Conservation (phyloP, 2,113 vertebrate species). For the Oryzias woworae region DNA sequence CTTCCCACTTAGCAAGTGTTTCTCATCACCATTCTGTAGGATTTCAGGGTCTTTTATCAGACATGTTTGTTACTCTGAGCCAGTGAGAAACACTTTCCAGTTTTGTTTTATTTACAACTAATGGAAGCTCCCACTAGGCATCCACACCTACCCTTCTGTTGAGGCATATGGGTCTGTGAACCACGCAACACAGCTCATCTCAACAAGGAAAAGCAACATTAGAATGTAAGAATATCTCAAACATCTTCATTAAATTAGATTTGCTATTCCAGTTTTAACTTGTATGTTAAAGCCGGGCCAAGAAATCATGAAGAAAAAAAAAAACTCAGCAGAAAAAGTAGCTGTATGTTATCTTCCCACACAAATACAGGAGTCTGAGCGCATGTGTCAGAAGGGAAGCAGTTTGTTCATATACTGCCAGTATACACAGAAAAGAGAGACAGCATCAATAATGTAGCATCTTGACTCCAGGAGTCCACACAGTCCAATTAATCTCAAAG, state of each 20-base stretch:
- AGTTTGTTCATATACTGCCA: constrained; percentile 68
- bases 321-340: constrained; percentile 44
- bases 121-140: constrained; percentile 50
- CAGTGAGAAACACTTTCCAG: constrained; percentile 42
- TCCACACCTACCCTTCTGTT: constrained; percentile 62
- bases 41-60: constrained; percentile 35
- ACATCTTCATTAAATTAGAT: constrained; percentile 26
- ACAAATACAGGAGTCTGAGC: constrained; percentile 38
- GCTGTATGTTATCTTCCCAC: constrained; percentile 33
- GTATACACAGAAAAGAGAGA: constrained; percentile 68
- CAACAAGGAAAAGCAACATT: constrained; percentile 42
- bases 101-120: constrained; percentile 76
- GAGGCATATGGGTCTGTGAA: constrained; percentile 57
- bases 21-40: constrained; percentile 13
- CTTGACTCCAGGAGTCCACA: constrained; percentile 74
- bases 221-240: constrained; percentile 5
- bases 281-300: constrained; percentile 35
- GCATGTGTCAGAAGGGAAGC: constrained; percentile 67
- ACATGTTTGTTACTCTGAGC: constrained; percentile 9
- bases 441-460: constrained; percentile 80
- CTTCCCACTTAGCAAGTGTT: constrained; percentile 1
- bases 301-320: constrained; percentile 28
- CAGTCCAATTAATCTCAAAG: constrained; percentile 83
- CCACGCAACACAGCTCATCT: constrained; percentile 28
- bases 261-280: constrained; percentile 18